These are phyloP conservation scores for Malaclemys terrapin DNA, from an alignment of 2,113 vertebrate species.

Conservation along the genomic window DNA sequence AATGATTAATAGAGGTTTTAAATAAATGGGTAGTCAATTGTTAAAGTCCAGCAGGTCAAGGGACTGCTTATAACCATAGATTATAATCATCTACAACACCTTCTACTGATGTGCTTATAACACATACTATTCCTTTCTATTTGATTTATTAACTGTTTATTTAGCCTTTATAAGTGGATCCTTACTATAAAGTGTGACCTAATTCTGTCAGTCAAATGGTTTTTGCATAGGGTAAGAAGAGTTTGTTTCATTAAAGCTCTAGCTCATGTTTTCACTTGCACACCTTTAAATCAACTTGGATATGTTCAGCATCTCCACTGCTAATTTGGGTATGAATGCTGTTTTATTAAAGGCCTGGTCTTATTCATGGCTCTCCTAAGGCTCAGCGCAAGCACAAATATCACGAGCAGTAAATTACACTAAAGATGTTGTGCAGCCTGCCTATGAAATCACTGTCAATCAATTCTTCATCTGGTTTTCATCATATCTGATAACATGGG, in stretches of 20 bases:
- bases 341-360: not conserved
- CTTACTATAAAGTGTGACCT: not conserved
- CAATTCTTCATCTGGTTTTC: no score
- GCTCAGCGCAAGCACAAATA: not conserved
- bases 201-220: not conserved
- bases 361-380: not conserved
- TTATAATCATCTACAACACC: not conserved
- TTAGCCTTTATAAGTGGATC: not conserved
- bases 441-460: not conserved
- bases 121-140: not conserved
- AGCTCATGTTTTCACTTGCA: not conserved
- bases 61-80: not conserved
- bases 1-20: not conserved
- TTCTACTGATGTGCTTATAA: not conserved
- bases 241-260: not conserved
- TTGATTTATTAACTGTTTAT: not conserved
- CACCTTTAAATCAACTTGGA: not conserved
- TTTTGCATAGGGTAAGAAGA: not conserved
- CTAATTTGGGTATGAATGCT: not conserved
- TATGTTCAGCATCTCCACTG: not conserved
- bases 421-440: rapidly evolving
- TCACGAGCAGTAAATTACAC: not conserved
- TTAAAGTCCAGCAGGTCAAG: not conserved
- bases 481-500: no score
- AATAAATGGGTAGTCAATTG: not conserved